Percentiles rank a stretch among this genome's conserved stretches.
Conservation (phyloP, 2,113 vertebrate genomes). For the Clarias gariepinus region DNA sequence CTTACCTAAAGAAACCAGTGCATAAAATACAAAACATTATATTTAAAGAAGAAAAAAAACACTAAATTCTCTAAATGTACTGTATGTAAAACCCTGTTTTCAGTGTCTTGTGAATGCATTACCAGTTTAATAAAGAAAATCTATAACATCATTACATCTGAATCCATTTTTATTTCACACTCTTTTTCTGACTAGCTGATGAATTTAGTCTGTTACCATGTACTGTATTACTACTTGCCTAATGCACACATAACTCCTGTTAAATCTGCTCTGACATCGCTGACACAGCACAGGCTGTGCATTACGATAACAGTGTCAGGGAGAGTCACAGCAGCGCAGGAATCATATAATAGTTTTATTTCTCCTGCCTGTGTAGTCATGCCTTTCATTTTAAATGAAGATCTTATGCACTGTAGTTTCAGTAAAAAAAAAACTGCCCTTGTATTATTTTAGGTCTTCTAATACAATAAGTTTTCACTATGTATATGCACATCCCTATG, state of each 20-base stretch:
- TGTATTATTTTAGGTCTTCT: neutral
- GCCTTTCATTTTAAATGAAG: neutral
- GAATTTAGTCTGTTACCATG: neutral
- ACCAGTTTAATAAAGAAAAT: neutral
- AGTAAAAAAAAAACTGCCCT: neutral
- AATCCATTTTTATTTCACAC: neutral
- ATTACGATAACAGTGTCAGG: neutral
- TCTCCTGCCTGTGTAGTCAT: neutral
- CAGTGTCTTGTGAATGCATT: neutral
- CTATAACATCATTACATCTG: neutral
- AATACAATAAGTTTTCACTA: neutral
- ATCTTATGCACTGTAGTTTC: neutral
- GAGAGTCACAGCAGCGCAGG: neutral
- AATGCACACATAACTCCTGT: neutral
- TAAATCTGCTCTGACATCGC: neutral
- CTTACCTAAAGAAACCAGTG: neutral
- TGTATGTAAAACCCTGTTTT: no score
- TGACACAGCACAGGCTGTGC: neutral
- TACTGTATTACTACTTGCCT: neutral
- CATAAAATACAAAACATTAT: neutral
- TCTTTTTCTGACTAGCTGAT: neutral
- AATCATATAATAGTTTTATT: neutral
- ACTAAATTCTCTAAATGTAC: no score
- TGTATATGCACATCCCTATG: neutral
- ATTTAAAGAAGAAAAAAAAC: no score